A percentile compares a stretch with the other conserved stretches of the same genome.
Conservation (phyloP, 1,140 invertebrate genomes). For the Battus philenor region DNA sequence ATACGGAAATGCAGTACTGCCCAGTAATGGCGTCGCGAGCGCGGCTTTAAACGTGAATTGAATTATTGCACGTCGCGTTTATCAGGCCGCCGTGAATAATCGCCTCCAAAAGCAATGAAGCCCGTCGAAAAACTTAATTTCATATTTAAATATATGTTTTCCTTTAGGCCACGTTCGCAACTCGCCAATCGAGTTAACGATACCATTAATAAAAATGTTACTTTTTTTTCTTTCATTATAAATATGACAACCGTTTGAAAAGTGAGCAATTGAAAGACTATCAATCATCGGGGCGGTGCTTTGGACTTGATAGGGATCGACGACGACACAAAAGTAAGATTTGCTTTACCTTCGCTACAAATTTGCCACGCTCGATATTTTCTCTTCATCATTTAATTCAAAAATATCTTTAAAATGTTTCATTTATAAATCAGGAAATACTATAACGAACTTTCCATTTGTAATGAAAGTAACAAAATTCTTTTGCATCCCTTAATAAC, state of each 20-base stretch:
- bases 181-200: too few relatives aligned
- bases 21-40: slow-evolving; percentile 15
- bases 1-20: slow-evolving; percentile 18
- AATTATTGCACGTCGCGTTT: slow-evolving; percentile 67
- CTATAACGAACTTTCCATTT: too few relatives aligned
- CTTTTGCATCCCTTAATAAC: too few relatives aligned
- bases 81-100: slow-evolving; percentile 62
- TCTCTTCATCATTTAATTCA: background rate
- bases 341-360: slow-evolving; percentile 4
- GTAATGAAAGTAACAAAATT: too few relatives aligned
- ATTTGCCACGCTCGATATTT: background rate
- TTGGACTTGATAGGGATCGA: background rate
- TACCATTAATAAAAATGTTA: too few relatives aligned
- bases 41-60: slow-evolving; percentile 56
- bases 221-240: too few relatives aligned
- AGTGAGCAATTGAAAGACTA: slow-evolving; percentile 3
- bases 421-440: too few relatives aligned
- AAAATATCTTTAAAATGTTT: too few relatives aligned
- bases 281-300: slow-evolving; percentile 5
- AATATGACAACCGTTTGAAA: slow-evolving; percentile 13
- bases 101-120: slow-evolving; percentile 55
- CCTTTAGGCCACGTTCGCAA: too few relatives aligned
- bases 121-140: slow-evolving; percentile 67
- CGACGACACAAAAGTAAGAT: slow-evolving; percentile 6
- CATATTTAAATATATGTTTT: slow-evolving; percentile 50